Evolutionary conservation across 1,140 invertebrate species (phyloP), one percentile per base, ranked within the genome.

Genomic region (Lordiphosa mommai): DNA sequence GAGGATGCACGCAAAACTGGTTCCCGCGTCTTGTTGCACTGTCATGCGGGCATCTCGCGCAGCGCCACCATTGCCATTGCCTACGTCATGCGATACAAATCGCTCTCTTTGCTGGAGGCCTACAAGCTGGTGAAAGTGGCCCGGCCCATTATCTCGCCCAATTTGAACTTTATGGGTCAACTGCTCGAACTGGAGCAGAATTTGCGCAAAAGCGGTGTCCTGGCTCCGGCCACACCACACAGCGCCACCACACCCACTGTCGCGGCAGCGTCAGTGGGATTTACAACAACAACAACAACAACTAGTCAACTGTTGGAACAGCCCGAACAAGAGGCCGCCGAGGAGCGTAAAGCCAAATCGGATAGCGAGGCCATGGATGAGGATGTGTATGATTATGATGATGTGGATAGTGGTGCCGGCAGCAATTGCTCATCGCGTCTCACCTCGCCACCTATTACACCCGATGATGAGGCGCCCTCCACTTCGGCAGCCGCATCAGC

Each of bases 141-240:
- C 38, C 91, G 97, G 41, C 93, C 94, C 20, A 98, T 98, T 88
- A 98, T 99, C 71, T 97, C 96, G 40, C 97, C 97, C 0, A 98
- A 99, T 90, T 92, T 99, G 38, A 99, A 99, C 88, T 99, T 99
- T 90, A 97, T 99, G 94, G 96, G 95, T 6, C 97, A 99, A 89
- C 91, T 99, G 68, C 90, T 96, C 30, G 96, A 98, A 80, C 92
- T 96, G 72, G 96, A 98, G 86, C 93, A 95, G 72, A 92, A 90
- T 49, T 87, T 95, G 55, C 90, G 91, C 17, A 91, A 89, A 57
- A 90, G 89, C 50, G 91, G 89, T n/a, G 68, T 69, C 12, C 51
- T 89, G 29, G 72, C 63, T 36, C 88, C 88, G 1, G 41, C 56
- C 4, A 56, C 64, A 3, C 64, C 82, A 13, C 53, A 34, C 60